phyloP scores from a whole-genome alignment of 2,888 invertebrate species.

The Hylaea fasciaria region DNA sequence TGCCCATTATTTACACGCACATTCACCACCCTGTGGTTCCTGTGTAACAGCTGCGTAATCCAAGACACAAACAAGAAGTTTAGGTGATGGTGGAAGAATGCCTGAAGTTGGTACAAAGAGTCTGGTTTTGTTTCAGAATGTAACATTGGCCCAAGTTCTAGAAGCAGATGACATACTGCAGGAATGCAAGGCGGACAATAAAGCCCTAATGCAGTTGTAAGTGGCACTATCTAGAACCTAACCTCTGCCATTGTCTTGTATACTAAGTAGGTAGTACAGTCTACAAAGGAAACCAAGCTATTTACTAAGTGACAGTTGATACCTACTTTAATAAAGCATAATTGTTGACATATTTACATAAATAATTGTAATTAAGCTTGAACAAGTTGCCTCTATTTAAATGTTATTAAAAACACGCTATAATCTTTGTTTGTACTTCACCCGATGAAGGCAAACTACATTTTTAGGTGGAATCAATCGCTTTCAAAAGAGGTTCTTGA shows the following conservation, averaged over 20 bases:
- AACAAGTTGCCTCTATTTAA: too few species aligned
- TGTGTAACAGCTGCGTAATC: constrained; percentile 2
- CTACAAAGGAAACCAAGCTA: neutral
- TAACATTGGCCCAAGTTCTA: constrained; percentile 94
- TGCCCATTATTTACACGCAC: constrained; percentile 45
- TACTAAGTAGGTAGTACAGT: neutral
- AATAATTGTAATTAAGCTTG: too few species aligned
- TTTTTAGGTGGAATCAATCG: too few species aligned
- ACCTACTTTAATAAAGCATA: too few species aligned
- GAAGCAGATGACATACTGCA: constrained; percentile 98
- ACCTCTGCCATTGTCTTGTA: constrained; percentile 5
- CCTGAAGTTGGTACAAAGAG: constrained; percentile 36
- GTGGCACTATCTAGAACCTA: constrained; percentile 63
- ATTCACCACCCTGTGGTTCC: constrained; percentile 11
- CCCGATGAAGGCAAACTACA: too few species aligned
- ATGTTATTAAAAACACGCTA: too few species aligned
- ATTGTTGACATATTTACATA: too few species aligned
- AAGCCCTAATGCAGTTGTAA: constrained; percentile 96
- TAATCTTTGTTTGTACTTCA: too few species aligned
- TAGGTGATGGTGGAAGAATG: constrained; percentile 19
- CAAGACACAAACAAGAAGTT: constrained; percentile 6
- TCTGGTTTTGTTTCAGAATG: constrained; percentile 88
- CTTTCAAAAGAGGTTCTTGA: too few species aligned
- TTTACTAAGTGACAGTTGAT: too few species aligned
- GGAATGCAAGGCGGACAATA: constrained; percentile 97